Percentiles rank a stretch among this genome's conserved stretches.
These are phyloP conservation scores for Stenodema calcarata DNA, from an alignment of 2,888 invertebrate genomes.

Conservation along the genomic window DNA sequence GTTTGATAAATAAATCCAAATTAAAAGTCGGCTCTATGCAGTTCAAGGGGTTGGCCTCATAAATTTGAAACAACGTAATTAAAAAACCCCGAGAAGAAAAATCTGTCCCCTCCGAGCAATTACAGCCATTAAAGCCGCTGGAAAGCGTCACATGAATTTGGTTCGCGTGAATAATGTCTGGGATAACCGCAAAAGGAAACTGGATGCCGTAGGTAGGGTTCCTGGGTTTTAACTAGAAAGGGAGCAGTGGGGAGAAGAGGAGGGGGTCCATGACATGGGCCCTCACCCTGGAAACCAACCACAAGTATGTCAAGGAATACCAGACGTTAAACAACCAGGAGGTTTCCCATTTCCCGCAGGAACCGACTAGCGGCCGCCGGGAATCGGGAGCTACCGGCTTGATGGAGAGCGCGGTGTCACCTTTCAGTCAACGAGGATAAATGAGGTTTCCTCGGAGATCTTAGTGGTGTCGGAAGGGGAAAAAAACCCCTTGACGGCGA, in stretches of 20 bases:
- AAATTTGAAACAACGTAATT: not conserved
- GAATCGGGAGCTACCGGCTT: not conserved
- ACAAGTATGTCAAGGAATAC: slow-evolving; percentile 2
- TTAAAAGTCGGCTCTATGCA: not conserved
- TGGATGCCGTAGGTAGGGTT: not conserved
- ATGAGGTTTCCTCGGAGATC: slow-evolving; percentile 1
- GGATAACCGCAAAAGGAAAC: slow-evolving; percentile 18
- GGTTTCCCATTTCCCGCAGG: slow-evolving; percentile 21
- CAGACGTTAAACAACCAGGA: slow-evolving; percentile 12
- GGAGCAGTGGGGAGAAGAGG: not conserved
- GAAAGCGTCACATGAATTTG: slow-evolving; percentile 6
- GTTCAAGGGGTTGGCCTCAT: not conserved
- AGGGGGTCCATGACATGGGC: not conserved
- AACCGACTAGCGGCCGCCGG: not conserved
- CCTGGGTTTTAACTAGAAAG: not conserved
- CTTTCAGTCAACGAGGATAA: slow-evolving; percentile 13
- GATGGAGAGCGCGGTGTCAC: slow-evolving; percentile 12
- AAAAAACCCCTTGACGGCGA: not conserved
- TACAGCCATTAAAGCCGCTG: not conserved
- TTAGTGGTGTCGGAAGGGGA: not conserved
- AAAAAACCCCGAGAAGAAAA: not conserved
- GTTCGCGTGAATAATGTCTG: not conserved
- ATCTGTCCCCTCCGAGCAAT: not conserved
- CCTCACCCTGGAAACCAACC: not conserved
- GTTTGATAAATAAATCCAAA: not conserved